These are phyloP conservation scores for Brachionichthys hirsutus DNA, from an alignment of 2,113 vertebrate species.

Conservation along the genomic window DNA sequence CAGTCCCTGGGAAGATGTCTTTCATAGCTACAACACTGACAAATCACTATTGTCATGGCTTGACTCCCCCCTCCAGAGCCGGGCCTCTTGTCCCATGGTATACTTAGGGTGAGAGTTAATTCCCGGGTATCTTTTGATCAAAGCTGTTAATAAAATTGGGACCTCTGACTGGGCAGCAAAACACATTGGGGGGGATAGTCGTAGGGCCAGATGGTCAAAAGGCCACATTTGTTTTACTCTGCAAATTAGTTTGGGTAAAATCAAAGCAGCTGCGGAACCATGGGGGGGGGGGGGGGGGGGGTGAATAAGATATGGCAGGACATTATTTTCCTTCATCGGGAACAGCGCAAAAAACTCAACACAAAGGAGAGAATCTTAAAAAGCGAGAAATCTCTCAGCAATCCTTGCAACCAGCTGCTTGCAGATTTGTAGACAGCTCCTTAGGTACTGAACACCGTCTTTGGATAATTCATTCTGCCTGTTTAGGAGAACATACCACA, in stretches of 20 bases:
- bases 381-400: background rate
- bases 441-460: constrained; percentile 37
- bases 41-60: constrained; percentile 72
- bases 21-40: constrained; percentile 62
- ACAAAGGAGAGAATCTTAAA: constrained; percentile 3
- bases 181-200: constrained; percentile 60
- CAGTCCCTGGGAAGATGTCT: constrained; percentile 52
- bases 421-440: constrained; percentile 26
- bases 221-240: constrained; percentile 67
- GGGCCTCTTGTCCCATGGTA: constrained; percentile 32
- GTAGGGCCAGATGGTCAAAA: constrained; percentile 76
- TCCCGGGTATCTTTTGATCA: constrained; percentile 60
- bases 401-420: constrained; percentile 11
- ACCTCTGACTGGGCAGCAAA: constrained; percentile 68
- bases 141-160: constrained; percentile 72
- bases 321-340: constrained; percentile 28
- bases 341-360: constrained; percentile 4
- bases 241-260: constrained; percentile 69
- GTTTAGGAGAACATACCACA: constrained; percentile 63
- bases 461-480: constrained; percentile 62
- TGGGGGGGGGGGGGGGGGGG: constrained; percentile 32
- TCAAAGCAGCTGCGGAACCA: constrained; percentile 61
- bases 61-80: constrained; percentile 48
- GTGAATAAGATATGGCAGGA: constrained; percentile 26
- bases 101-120: constrained; percentile 57